Evolutionary conservation across 1,140 invertebrate genomes (phyloP), one percentile per base, ranked within the genome.

Genomic region (Formica exsecta): DNA sequence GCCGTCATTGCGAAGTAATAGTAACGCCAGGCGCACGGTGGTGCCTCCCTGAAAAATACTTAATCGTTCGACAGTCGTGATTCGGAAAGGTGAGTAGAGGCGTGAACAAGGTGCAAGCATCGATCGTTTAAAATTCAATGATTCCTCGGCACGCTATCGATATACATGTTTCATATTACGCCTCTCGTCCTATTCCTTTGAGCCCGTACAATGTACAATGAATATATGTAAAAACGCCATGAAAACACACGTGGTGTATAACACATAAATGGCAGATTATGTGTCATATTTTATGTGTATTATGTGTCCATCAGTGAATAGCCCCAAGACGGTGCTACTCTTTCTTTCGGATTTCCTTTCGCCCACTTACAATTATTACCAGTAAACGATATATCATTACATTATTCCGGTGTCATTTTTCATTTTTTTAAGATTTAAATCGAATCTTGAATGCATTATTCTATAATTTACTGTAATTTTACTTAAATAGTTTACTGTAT

Each of bases 361-460:
- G 90, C 76, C 61, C 76, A 36, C 5, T 76, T 13, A 81, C 19
- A 29, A 74, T 51, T 61, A 65, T 51, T 32, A 62, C 25, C 8
- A 61, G 86, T 80, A 87, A 87, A 87, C 62, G 79, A 29, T 29
- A 73, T 41, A 22, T 0, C 22, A 22, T 22, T 22, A 38, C 59
- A 41, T 85, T 89, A 74, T 83, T 84, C 86, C 59, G 6, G 59
- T 59, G 62, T 87, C 83, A 87, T 90, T 92, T 93, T 91, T 92
- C 92, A 90, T 93, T 92, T 90, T 88, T 89, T 86, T 87, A 92
- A 91, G 0, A 38, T 74, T 57, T 3, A 73, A 73, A 19, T 7
- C 19, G 5, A 54, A 9, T 61, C 16, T 2, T 77, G 1, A 44
- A 62, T 51, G 16, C 48, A 19, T 25, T 32, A 7, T 54, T 36